A percentile compares a stretch with the other conserved stretches of the same genome.
phyloP scores from a whole-genome alignment of 2,113 vertebrate species.

The Chelonoidis abingdonii region DNA sequence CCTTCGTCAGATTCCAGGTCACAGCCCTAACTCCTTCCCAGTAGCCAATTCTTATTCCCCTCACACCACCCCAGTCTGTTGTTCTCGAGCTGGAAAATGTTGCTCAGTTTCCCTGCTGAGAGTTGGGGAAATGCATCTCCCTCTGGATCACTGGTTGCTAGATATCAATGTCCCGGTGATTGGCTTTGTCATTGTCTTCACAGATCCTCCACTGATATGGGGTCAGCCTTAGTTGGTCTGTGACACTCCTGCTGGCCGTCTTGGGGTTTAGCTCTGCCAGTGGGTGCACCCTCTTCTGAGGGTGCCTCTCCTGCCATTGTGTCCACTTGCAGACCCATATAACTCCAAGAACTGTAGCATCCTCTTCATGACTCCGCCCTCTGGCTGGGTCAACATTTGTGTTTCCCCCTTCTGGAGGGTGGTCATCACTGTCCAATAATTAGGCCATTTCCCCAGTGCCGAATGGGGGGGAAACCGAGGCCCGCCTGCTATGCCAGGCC shows the following conservation, averaged over 20 bases:
- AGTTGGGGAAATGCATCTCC: neutral
- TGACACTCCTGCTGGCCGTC: neutral
- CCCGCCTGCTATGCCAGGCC: neutral
- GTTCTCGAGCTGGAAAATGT: too few species aligned
- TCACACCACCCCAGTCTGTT: too few species aligned
- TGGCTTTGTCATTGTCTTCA: neutral
- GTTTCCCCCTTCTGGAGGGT: neutral
- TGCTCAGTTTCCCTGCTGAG: neutral
- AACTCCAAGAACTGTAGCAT: neutral
- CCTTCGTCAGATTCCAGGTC: too few species aligned
- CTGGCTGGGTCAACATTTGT: neutral
- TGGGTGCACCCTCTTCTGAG: neutral
- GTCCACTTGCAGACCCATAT: neutral
- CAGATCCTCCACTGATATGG: neutral
- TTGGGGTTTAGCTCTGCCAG: neutral
- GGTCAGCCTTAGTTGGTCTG: neutral
- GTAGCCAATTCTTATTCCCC: too few species aligned
- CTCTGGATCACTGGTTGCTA: neutral
- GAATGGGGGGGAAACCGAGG: neutral
- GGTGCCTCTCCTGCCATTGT: neutral
- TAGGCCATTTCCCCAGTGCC: neutral
- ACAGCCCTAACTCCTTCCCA: too few species aligned
- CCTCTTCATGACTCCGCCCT: neutral
- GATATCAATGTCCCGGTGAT: neutral
- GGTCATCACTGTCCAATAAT: neutral